A percentile compares a stretch with the other conserved stretches of the same genome.
phyloP scores from a whole-genome alignment of 2,888 invertebrate genomes.

The Dicyrtomina minuta region DNA sequence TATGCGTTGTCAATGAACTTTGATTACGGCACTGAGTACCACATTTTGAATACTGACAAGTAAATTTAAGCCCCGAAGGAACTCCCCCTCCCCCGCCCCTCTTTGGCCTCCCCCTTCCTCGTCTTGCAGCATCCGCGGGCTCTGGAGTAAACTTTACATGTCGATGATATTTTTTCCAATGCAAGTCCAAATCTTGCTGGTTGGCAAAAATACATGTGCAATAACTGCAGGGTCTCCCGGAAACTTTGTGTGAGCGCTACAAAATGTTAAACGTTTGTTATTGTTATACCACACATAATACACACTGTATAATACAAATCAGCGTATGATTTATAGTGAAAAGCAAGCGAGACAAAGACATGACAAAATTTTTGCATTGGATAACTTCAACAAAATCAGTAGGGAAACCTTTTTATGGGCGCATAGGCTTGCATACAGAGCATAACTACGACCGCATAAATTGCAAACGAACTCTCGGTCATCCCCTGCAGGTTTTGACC shows the following conservation, averaged over 20 bases:
- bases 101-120: slow-evolving; percentile 18
- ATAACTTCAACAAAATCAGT: too few relatives aligned
- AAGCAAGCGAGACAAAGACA: too few relatives aligned
- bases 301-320: too few relatives aligned
- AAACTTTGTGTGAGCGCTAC: slow-evolving; percentile 22
- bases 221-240: slow-evolving; percentile 3
- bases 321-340: too few relatives aligned
- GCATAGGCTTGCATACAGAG: slow-evolving; percentile 2
- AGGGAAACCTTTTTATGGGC: slow-evolving; percentile 26
- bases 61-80: background rate
- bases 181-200: slow-evolving; percentile 12
- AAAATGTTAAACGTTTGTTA: background rate
- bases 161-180: slow-evolving; percentile 28
- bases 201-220: slow-evolving; percentile 24
- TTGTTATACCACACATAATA: background rate
- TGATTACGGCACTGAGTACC: slow-evolving; percentile 8
- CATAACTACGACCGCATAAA: slow-evolving; percentile 23
- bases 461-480: slow-evolving; percentile 19
- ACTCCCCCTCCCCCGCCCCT: background rate
- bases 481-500: background rate
- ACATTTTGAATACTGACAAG: slow-evolving; percentile 26
- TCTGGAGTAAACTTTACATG: slow-evolving; percentile 15
- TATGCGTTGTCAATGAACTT: slow-evolving; percentile 11
- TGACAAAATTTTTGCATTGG: too few relatives aligned
- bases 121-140: background rate